These are phyloP conservation scores for Dinomys branickii DNA, from an alignment of 2,113 vertebrate species.

Conservation along the genomic window DNA sequence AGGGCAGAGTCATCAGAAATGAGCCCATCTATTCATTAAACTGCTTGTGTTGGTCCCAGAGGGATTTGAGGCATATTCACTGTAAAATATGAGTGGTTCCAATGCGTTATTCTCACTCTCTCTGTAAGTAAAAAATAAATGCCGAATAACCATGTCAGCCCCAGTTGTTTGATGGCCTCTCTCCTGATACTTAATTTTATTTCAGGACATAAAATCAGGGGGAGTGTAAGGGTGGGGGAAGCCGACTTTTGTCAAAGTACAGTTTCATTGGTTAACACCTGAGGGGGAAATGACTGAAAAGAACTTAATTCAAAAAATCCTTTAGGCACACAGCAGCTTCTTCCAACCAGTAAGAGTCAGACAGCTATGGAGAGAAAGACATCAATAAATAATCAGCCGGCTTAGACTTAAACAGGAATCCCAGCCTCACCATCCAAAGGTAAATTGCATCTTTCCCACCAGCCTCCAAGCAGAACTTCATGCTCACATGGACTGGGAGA, in stretches of 20 bases:
- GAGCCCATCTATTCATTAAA: constrained; percentile 24
- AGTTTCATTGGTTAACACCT: constrained; percentile 79
- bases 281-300: constrained; percentile 87
- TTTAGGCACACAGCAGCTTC: constrained; percentile 88
- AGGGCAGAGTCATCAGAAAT: not conserved
- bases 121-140: constrained; percentile 80
- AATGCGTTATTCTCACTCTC: not conserved
- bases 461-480: constrained; percentile 80
- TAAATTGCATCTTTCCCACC: constrained; percentile 91
- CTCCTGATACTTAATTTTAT: constrained; percentile 77
- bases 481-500: constrained; percentile 78
- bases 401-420: constrained; percentile 97
- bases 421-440: constrained; percentile 90
- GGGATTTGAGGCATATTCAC: constrained; percentile 40
- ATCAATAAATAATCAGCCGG: constrained; percentile 98
- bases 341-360: constrained; percentile 89
- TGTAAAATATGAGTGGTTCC: constrained; percentile 63
- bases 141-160: constrained; percentile 58
- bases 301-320: constrained; percentile 94
- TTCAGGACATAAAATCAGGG: constrained; percentile 62
- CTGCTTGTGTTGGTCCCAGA: constrained; percentile 16
- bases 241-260: constrained; percentile 72
- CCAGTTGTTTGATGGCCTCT: constrained; percentile 65
- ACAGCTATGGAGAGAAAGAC: constrained; percentile 91
- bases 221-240: not conserved